Evolutionary conservation across 1,140 invertebrate genomes (phyloP), one percentile per base, ranked within the genome.

Genomic region (Nymphalis io): DNA sequence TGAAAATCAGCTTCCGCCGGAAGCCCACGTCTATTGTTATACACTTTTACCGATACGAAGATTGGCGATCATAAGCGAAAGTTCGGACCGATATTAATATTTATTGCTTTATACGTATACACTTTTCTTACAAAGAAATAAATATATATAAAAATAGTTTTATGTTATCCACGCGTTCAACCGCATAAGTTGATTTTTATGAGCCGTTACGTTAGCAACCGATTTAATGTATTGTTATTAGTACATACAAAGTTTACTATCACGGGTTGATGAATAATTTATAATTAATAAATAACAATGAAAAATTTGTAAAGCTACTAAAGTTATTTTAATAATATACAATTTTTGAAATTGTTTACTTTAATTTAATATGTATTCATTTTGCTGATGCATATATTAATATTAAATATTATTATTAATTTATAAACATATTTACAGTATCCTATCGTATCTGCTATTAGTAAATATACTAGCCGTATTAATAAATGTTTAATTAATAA

Each of bases 121-220:
- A 85, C 80, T 88, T 85, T 85, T 77, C 77, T 81, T 79, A 75
- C 72, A 58, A 76, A 72, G 76, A 83, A 88, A 91, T 85, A 89
- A 89, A n/a, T n/a, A n/a, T n/a, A n/a, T n/a, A n/a, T n/a, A n/a
- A n/a, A n/a, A n/a, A 91, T 89, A 89, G 84, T 87, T 89, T 87
- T 88, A 84, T 82, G 82, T 73, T 68, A 80, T 76, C 81, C 82
- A 87, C 82, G 82, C 83, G 82, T 87, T 81, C 85, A 86, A 87
- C 79, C 75, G 78, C 70, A 80, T 83, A 83, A 85, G 79, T 76
- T 65, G 71, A 71, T 62, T 83, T 87, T 87, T 85, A 87, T 79
- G 82, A 80, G 74, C 70, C 65, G 58, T 71, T 71, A 38, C 42
- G 27, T 69, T 66, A 72, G 70, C n/a, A 76, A 76, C 74, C 74